Evolutionary conservation across 2,888 invertebrate genomes (phyloP), one percentile per base, ranked within the genome.

Genomic region (Zhuqinia jingwanae): DNA sequence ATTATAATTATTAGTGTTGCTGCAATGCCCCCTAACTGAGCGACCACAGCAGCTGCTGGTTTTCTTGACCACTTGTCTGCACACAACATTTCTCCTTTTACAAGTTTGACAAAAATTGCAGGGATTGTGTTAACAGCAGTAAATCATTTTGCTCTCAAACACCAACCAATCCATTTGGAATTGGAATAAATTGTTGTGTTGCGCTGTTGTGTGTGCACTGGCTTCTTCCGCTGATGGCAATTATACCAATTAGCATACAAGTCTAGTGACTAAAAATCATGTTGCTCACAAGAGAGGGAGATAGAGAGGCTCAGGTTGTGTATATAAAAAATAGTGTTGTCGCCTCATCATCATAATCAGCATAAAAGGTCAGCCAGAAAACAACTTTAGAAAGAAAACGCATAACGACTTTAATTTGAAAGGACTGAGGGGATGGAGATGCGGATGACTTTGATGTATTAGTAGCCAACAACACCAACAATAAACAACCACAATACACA

Each of bases 241-340:
- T 81, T 77, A 86, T 77, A 36, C 68, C 81, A 86, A 86, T 86
- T 86, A 75, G 80, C 76, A 81, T 86, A 86, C 68, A 86, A 73
- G 76, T 60, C 85, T 25, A 68, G 45, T 60, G 65, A 70, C 47
- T 81, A 68, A 81, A 8, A 85, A 85, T 79, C 85, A 85, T 85
- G 85, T 85, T n/a, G n/a, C n/a, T n/a, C n/a, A n/a, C n/a, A n/a
- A n/a, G n/a, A n/a, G n/a, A n/a, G n/a, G n/a, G n/a, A n/a, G n/a
- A n/a, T n/a, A n/a, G n/a, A n/a, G n/a, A n/a, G n/a, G n/a, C n/a
- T n/a, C n/a, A n/a, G n/a, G n/a, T n/a, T 77, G 47, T 53, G 30
- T n/a, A 45, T 53, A 50, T 63, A 73, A 42, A 13, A 63, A 53
- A 27, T 50, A 79, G 42, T 75, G 75, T 70, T 81, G 86, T 86